Conservation (phyloP, 2,113 vertebrate genomes). For the Sturnus vulgaris region DNA sequence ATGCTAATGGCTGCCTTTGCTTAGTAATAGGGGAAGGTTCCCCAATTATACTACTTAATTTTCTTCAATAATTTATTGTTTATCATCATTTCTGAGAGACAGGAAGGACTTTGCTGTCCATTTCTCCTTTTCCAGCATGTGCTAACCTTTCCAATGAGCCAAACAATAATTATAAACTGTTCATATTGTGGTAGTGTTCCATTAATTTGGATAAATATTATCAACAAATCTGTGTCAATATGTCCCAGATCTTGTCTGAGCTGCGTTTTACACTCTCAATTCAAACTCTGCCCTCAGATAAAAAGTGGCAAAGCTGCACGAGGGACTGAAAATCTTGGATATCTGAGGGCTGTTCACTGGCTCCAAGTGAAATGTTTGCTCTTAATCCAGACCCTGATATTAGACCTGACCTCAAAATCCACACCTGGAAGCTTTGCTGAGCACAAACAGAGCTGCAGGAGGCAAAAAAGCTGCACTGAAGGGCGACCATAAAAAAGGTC, state of each 20-base stretch:
- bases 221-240: not conserved
- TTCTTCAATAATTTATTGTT: conserved; percentile 42
- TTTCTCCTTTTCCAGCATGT: not conserved
- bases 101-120: not conserved
- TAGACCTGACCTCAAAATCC: not conserved
- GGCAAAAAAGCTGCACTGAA: not conserved
- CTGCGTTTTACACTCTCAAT: not conserved
- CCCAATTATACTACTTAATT: conserved; percentile 40
- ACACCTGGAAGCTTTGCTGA: not conserved
- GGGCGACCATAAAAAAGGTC: not conserved
- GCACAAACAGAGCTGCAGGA: not conserved
- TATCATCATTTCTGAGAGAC: conserved; percentile 17
- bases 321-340: not conserved
- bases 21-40: conserved; percentile 13
- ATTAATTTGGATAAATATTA: not conserved
- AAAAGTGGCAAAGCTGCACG: not conserved
- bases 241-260: not conserved
- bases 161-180: not conserved
- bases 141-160: not conserved
- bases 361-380: not conserved
- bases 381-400: not conserved
- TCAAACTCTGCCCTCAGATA: not conserved
- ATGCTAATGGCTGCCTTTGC: conserved; percentile 50
- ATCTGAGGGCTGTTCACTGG: not conserved
- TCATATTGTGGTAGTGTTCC: not conserved